Evolutionary conservation across 1,140 invertebrate species (phyloP).

Genomic region (Schlechtendalia chinensis): DNA sequence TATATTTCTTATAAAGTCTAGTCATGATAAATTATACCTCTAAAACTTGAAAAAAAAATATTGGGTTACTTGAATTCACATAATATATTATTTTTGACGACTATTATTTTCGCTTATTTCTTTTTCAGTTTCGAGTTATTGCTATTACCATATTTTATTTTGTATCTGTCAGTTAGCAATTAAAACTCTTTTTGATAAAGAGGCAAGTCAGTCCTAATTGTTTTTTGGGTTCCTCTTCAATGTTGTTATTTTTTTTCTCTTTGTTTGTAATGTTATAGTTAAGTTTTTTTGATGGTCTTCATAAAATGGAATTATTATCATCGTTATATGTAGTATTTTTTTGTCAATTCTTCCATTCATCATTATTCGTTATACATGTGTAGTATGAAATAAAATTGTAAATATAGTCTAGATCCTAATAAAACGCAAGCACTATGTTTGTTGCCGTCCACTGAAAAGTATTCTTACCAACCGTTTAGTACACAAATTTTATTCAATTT

Average conservation of each 20-base stretch:
- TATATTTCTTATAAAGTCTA: neutral
- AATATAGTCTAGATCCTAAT: neutral
- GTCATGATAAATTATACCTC: too few species aligned
- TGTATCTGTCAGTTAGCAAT: neutral
- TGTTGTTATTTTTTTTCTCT: neutral
- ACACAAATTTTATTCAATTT: slow-evolving; percentile 4
- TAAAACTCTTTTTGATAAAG: neutral
- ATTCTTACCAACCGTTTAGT: neutral
- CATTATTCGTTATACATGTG: neutral
- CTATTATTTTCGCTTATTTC: too few species aligned
- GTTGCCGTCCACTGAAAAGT: neutral
- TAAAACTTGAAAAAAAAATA: too few species aligned
- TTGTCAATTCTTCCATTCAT: neutral
- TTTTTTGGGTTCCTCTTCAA: neutral
- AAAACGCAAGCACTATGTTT: neutral
- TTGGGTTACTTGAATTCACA: too few species aligned
- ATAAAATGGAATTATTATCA: neutral
- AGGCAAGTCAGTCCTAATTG: neutral
- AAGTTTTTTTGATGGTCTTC: neutral
- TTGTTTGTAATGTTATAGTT: neutral
- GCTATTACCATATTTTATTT: neutral
- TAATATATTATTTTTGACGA: too few species aligned
- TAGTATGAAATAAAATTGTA: neutral
- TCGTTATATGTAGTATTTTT: neutral
- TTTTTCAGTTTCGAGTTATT: too few species aligned